Conservation (phyloP, 2,113 vertebrate genomes). For the Podarcis cretensis region DNA sequence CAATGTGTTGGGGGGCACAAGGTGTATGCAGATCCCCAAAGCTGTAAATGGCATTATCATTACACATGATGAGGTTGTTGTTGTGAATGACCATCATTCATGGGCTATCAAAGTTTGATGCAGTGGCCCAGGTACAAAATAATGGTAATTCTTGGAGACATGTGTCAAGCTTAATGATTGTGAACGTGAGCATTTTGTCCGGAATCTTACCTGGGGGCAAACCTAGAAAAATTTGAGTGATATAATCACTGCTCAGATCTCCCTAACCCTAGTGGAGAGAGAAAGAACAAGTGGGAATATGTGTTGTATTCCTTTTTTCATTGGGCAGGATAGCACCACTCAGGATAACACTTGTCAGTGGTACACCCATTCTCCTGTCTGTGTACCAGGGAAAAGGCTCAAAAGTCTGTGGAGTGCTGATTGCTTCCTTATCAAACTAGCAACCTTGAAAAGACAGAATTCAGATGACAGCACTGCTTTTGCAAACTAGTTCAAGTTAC, state of each 20-base stretch:
- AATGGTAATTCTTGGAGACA: neutral
- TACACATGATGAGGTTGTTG: conserved; percentile 54
- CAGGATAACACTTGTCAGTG: too few relatives aligned
- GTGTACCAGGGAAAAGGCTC: too few relatives aligned
- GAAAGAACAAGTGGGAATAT: too few relatives aligned
- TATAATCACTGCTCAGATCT: too few relatives aligned
- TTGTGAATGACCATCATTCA: conserved; percentile 38
- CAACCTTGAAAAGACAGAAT: conserved; percentile 7
- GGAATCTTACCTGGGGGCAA: neutral
- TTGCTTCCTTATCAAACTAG: neutral
- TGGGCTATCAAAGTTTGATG: conserved; percentile 13
- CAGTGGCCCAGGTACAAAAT: neutral
- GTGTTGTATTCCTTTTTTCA: too few relatives aligned
- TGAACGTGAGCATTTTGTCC: neutral
- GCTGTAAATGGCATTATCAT: conserved; percentile 60
- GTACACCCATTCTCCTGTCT: too few relatives aligned
- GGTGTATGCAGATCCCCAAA: neutral
- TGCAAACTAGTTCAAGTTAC: neutral
- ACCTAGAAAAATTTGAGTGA: too few relatives aligned
- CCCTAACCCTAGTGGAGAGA: too few relatives aligned
- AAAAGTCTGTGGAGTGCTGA: too few relatives aligned
- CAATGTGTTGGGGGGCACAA: too few relatives aligned
- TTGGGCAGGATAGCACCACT: too few relatives aligned
- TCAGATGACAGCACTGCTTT: neutral
- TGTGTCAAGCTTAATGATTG: neutral